Percentiles rank a stretch among this genome's conserved stretches.
phyloP scores from a whole-genome alignment of 1,140 invertebrate genomes.

The Micrasema minimum region DNA sequence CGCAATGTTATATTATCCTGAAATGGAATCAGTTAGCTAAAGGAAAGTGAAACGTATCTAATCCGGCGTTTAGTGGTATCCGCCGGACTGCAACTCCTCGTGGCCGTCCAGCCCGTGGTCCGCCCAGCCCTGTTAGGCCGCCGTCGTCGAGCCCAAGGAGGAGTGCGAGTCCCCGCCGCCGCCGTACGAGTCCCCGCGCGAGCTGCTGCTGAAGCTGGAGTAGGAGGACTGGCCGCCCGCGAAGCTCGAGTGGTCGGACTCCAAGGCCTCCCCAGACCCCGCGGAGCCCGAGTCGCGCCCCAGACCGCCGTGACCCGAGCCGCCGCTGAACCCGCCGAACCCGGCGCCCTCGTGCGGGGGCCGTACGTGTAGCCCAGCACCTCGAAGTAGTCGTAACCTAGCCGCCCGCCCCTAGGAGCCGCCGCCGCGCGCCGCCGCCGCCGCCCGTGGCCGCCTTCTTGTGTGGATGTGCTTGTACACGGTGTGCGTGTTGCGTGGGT shows the following conservation, averaged over 20 bases:
- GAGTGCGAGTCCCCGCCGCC: constrained; percentile 56
- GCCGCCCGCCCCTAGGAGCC: no score
- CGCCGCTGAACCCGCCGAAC: constrained; percentile 59
- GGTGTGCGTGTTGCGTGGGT: constrained; percentile 71
- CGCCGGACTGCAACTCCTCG: constrained; percentile 11
- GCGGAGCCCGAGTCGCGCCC: constrained; percentile 56
- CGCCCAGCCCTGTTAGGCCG: constrained; percentile 55
- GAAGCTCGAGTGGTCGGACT: constrained; percentile 57
- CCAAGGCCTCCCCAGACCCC: constrained; percentile 50
- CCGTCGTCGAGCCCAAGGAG: no score
- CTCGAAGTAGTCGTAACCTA: constrained; percentile 63
- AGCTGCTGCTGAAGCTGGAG: constrained; percentile 59
- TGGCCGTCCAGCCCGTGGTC: constrained; percentile 1
- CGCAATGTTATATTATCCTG: constrained; percentile 20
- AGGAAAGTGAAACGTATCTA: neutral
- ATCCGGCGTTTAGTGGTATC: constrained; percentile 19
- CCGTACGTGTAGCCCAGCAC: constrained; percentile 65
- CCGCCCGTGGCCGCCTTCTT: constrained; percentile 62
- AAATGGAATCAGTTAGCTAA: constrained; percentile 14
- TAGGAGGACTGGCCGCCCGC: constrained; percentile 56
- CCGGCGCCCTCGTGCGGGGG: constrained; percentile 62
- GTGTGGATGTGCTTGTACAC: constrained; percentile 69
- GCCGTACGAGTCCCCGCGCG: constrained; percentile 56
- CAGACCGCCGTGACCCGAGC: constrained; percentile 57
- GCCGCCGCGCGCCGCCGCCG: constrained; percentile 60